Conservation (phyloP, 30 jellyfish, hydroid and myxozoan species). For the Haliclystus octoradiatus region DNA sequence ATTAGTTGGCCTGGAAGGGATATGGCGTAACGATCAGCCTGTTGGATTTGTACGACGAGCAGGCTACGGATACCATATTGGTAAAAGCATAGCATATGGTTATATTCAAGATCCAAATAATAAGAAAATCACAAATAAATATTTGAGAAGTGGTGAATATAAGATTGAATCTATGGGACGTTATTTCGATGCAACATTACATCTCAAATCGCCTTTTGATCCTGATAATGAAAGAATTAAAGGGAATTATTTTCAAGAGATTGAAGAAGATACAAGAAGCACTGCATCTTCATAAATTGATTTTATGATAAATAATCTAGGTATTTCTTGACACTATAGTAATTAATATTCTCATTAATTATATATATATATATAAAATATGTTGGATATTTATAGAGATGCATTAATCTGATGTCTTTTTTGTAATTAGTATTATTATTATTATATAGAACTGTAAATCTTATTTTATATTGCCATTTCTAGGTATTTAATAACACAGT, state of each 20-base stretch:
- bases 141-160: constrained; percentile 56
- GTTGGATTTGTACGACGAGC: constrained; percentile 92
- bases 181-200: constrained; percentile 41
- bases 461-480: too few relatives aligned
- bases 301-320: too few relatives aligned
- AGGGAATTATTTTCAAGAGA: constrained; percentile 65
- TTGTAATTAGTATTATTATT: too few relatives aligned
- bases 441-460: too few relatives aligned
- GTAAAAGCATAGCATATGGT: constrained; percentile 87
- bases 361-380: too few relatives aligned
- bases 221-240: constrained; percentile 73
- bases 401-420: too few relatives aligned
- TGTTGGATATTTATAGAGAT: too few relatives aligned
- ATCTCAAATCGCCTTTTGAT: constrained; percentile 65
- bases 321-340: too few relatives aligned
- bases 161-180: constrained; percentile 77
- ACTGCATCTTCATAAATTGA: too few relatives aligned
- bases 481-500: too few relatives aligned
- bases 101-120: constrained; percentile 73
- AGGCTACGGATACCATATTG: constrained; percentile 82
- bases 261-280: too few relatives aligned
- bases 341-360: too few relatives aligned
- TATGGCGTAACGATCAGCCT: constrained; percentile 44
- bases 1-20: constrained; percentile 78
- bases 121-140: constrained; percentile 41